phyloP scores from a whole-genome alignment of 2,113 vertebrate genomes.

The Grammomys surdaster region DNA sequence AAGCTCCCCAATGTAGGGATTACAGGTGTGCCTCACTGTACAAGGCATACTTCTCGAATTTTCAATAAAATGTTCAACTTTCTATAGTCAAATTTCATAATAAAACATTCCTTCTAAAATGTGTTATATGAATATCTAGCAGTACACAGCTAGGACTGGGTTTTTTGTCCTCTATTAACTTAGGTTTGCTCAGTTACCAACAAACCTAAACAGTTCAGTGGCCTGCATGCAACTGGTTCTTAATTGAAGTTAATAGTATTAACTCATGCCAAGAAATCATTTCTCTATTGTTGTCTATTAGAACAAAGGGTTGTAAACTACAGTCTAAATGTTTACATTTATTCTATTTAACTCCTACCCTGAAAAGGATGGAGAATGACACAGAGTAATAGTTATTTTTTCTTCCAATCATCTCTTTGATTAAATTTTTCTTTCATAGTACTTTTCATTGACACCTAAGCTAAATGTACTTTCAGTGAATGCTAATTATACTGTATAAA shows the following conservation, averaged over 20 bases:
- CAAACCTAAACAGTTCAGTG: constrained; percentile 1
- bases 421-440: not conserved
- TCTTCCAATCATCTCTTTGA: not conserved
- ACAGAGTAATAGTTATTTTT: not conserved
- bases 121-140: not conserved
- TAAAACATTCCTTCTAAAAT: constrained; percentile 8
- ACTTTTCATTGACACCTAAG: not conserved
- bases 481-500: constrained; percentile 6
- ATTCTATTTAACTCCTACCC: not conserved
- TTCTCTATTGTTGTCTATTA: constrained; percentile 29
- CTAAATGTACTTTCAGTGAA: constrained; percentile 24
- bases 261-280: constrained; percentile 23
- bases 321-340: not conserved
- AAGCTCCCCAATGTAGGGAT: not conserved
- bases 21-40: not conserved
- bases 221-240: not conserved
- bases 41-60: not conserved
- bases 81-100: not conserved
- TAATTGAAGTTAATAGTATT: not conserved
- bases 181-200: not conserved
- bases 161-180: not conserved
- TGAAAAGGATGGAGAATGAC: not conserved
- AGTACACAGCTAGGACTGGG: not conserved
- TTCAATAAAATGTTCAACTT: constrained; percentile 1
- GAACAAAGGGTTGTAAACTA: constrained; percentile 31